Percentiles rank a stretch among this genome's conserved stretches.
Conservation (phyloP, 2,113 vertebrate species). For the Vicugna pacos region DNA sequence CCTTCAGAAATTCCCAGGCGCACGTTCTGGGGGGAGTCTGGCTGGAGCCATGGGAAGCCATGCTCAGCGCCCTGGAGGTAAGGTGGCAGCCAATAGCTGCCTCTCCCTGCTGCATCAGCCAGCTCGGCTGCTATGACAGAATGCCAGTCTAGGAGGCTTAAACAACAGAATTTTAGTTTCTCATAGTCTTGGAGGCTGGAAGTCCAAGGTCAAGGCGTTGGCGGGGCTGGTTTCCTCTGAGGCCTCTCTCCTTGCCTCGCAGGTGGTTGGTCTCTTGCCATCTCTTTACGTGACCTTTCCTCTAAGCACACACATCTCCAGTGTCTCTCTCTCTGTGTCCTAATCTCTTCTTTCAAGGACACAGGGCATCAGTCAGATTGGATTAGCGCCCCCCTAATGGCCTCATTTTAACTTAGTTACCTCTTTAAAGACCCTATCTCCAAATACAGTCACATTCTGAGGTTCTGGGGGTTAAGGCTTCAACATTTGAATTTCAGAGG, state of each 20-base stretch:
- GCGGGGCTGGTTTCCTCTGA: background rate
- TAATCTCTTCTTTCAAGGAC: background rate
- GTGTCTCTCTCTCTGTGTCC: background rate
- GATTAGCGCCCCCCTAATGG: background rate
- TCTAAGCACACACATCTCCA: background rate
- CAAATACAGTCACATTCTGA: background rate
- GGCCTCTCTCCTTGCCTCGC: background rate
- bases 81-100: background rate
- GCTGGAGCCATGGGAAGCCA: background rate
- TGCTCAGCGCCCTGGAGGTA: background rate
- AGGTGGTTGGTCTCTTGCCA: background rate
- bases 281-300: background rate
- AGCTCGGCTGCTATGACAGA: background rate
- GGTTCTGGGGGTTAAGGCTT: background rate
- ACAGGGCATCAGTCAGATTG: too few species aligned
- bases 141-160: background rate
- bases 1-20: background rate
- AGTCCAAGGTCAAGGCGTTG: too few species aligned
- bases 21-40: background rate
- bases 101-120: background rate
- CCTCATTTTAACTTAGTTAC: background rate
- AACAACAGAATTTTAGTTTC: too few species aligned
- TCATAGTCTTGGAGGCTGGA: too few species aligned
- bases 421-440: background rate
- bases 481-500: background rate